Percentiles rank a stretch among this genome's conserved stretches.
Evolutionary conservation across 2,113 vertebrate species (phyloP).

Genomic region (Passer montanus): DNA sequence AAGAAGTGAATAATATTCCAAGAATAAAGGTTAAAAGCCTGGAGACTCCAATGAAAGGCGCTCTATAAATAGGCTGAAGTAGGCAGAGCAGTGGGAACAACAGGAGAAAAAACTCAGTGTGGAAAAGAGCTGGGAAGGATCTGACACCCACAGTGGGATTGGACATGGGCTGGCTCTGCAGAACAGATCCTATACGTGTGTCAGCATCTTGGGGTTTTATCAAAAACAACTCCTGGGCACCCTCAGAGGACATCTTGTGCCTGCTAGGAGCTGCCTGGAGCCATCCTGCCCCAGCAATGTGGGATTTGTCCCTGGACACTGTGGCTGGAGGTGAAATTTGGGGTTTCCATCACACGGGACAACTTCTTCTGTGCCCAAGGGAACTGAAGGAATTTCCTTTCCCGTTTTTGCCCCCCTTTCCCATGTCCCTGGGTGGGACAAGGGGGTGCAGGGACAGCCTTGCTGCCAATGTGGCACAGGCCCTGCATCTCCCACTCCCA

Average conservation of each 20-base stretch:
- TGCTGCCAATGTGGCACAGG: accelerated
- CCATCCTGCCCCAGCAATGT: not conserved
- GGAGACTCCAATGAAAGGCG: not conserved
- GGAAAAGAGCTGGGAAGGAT: not conserved
- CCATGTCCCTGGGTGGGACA: not conserved
- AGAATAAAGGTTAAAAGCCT: conserved; percentile 52
- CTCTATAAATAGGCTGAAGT: conserved; percentile 40
- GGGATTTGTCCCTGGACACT: not conserved
- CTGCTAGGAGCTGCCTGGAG: not conserved
- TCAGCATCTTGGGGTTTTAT: not conserved
- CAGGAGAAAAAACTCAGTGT: not conserved
- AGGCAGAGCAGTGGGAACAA: conserved; percentile 13
- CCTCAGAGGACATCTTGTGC: not conserved
- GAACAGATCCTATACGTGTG: not conserved
- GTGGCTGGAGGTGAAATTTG: not conserved
- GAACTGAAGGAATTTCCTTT: not conserved
- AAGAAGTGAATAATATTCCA: conserved; percentile 60
- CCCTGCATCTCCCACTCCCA: not conserved
- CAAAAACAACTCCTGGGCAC: not conserved
- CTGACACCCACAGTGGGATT: accelerated
- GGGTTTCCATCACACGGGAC: accelerated
- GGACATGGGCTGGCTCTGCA: not conserved
- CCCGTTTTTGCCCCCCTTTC: not conserved
- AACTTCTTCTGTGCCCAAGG: not conserved
- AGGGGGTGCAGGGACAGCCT: not conserved